Base-by-base conservation (phyloP, 2,888 invertebrate genomes). In the Tigriopus californicus region DNA sequence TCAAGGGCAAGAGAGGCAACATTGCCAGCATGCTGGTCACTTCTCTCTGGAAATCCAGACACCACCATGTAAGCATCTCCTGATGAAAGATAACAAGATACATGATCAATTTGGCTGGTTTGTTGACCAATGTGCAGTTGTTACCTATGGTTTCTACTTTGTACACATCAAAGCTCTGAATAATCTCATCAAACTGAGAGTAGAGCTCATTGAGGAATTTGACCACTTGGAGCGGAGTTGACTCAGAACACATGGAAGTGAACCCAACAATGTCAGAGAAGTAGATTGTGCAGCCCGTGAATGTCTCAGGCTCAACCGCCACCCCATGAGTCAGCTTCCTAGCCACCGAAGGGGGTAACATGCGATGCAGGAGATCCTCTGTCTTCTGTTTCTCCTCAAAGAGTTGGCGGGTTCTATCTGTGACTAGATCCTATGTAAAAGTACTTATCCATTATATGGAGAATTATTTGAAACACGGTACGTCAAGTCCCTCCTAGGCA, bases 241-340 rank as follows among this genome's bases (percentile, higher is more conserved):
- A 90, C 73, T 88, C 86, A 1, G 91, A 90, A 1, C 91, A 91
- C 83, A 94, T 88, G 58, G 85, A 80, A 60, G 94, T 94, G 74
- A 94, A 94, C 64, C 94, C 94, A 63, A 92, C 92, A 71, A 94
- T 94, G 72, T 94, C 94, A 69, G 91, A 91, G 74, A 94, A 94
- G 76, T 92, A 94, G 67, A 94, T 92, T 48, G 92, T 94, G 64
- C 92, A 92, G 64, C 58, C 41, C 18, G 90, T 88, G 72, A 87
- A 92, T 6, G 87, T 85, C 72, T 92, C 92, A 1, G 92, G 92
- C 70, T 88, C 86, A 10, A 92, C 87, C 41, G 88, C 88, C 67
- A 83, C 82, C 52, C 91, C 91, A 67, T 80, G 12, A 15, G 40
- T 60, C 13, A 60, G 24, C 24, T 57, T 40, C 13, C 11, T 13